Base-by-base conservation (phyloP, 2,888 invertebrate species). In the Phalangium opilio region DNA sequence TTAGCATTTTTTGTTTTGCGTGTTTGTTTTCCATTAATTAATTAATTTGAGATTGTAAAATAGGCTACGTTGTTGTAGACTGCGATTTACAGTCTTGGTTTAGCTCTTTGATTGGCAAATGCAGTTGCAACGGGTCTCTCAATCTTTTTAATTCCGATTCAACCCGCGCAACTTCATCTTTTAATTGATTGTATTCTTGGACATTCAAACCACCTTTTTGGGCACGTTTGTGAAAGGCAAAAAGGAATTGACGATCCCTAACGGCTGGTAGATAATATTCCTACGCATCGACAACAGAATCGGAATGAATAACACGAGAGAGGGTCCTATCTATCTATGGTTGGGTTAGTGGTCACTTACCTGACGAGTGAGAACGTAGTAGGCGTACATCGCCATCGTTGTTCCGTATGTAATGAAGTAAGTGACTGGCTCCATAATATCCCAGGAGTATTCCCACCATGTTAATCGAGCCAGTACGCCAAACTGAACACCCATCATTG, bases 361-460 rank as follows among this genome's bases (percentile, higher is more conserved):
- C 80, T 91, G 86, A 73, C 83, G 85, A 39, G 96, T 96, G 51
- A 95, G 73, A 58, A 93, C 83, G 65, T 84, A 98, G 71, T 98
- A 98, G 47, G 90, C 89, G 64, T 90, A 93, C 52, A 79, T 79
- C 33, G 83, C 85, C 79, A 98, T 90, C 45, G 89, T 84, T 10
- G 95, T 95, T 49, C 89, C 91, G 57, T 74, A 75, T 3, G 73
- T 74, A 47, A 95, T 91, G 64, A 96, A 98, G 70, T 96, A 98
- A 3, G 96, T 98, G 61, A 93, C 85, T 1, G 93, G 93, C 68
- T 95, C 93, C 90, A 91, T 90, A 64, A 93, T 91, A 68, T 93
- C 91, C 91, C 91, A 96, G 11, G 91, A 91, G 73, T 98, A 98
- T 71, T 98, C 96, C 91, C 93, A 96, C 96, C 96, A 99, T 47